Evolutionary conservation across 2,797 vertebrate species (phyloP).

Genomic region (Hydrolagus colliei): DNA sequence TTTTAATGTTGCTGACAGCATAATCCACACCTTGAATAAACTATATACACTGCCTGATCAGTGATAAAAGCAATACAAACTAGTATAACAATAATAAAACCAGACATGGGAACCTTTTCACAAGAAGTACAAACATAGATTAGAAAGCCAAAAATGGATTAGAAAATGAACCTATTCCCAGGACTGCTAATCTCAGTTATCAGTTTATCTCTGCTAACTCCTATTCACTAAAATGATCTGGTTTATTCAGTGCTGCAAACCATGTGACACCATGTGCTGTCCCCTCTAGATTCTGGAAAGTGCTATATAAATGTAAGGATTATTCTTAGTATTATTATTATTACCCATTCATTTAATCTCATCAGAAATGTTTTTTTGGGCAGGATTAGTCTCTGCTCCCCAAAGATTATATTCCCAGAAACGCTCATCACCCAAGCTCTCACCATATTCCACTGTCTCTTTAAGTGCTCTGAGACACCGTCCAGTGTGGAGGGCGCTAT

Average conservation of each 20-base stretch:
- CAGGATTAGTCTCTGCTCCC: no score
- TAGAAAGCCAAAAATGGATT: constrained; percentile 32
- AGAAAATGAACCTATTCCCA: constrained; percentile 28
- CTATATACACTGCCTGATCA: constrained; percentile 34
- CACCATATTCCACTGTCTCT: no score
- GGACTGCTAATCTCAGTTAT: background rate
- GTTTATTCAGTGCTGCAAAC: constrained; percentile 9
- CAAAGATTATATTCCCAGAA: no score
- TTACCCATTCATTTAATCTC: no score
- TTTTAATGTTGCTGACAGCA: constrained; percentile 33
- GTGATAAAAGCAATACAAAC: constrained; percentile 38
- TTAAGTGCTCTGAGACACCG: no score
- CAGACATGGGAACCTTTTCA: constrained; percentile 35
- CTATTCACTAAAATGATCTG: background rate
- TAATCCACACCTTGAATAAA: constrained; percentile 36
- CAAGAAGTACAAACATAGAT: constrained; percentile 37
- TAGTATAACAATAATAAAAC: constrained; percentile 33
- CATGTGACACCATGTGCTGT: no score
- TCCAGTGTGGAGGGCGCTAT: no score
- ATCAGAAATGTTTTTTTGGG: no score
- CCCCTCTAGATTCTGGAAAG: no score
- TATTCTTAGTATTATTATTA: no score
- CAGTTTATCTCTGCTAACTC: constrained; percentile 10
- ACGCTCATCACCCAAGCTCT: no score
- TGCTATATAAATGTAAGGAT: no score